Evolutionary conservation across 2,113 vertebrate genomes (phyloP).

Genomic region (Martes martes): DNA sequence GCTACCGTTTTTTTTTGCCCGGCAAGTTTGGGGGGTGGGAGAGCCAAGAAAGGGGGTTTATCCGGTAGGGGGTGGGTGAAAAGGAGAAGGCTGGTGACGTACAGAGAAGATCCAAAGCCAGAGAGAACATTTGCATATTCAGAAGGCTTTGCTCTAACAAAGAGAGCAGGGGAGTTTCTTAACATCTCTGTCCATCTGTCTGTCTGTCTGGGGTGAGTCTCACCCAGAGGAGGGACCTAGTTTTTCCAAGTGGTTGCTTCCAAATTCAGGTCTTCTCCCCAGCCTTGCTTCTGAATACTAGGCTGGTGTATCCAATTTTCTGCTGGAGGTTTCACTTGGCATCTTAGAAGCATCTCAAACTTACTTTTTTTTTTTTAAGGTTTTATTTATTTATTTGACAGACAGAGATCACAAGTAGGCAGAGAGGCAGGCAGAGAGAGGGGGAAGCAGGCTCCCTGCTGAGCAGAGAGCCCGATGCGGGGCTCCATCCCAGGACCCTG

Average conservation of each 20-base stretch:
- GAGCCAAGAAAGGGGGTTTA: conserved; percentile 13
- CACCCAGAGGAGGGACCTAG: not conserved
- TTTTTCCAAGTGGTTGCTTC: conserved; percentile 28
- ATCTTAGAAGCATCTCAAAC: not conserved
- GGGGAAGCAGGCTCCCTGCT: no score
- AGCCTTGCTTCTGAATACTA: not conserved
- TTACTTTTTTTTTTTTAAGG: not conserved
- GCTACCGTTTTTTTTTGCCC: conserved; percentile 63
- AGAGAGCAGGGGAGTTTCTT: not conserved
- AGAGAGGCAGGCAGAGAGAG: no score
- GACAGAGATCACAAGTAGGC: no score
- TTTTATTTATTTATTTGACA: no score
- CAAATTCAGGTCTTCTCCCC: not conserved
- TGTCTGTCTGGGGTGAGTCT: not conserved
- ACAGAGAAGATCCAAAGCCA: not conserved
- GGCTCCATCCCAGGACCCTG: no score
- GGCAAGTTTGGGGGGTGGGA: conserved; percentile 40
- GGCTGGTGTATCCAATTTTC: not conserved
- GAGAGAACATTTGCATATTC: not conserved
- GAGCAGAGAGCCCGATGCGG: no score
- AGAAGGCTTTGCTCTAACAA: not conserved
- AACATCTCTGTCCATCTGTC: not conserved
- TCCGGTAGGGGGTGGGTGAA: not conserved
- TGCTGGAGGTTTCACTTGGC: not conserved
- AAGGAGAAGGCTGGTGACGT: not conserved